These are phyloP conservation scores for Tenebrio molitor DNA, from an alignment of 1,140 invertebrate genomes.

Conservation along the genomic window DNA sequence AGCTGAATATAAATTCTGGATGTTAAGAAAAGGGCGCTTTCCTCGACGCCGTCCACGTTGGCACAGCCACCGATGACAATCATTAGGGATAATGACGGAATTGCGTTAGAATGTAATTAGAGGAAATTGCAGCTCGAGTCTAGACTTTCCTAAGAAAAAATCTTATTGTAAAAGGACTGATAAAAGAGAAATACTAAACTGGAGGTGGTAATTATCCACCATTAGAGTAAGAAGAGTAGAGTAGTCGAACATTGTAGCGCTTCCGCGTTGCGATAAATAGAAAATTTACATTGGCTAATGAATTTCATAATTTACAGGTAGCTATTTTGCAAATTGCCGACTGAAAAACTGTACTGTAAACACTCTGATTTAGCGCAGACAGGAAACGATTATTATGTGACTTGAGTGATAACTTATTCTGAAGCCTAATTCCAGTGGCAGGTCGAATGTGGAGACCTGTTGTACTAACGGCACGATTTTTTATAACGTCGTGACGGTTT, in stretches of 20 bases:
- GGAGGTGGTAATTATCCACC: too few species aligned
- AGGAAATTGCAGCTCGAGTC: too few species aligned
- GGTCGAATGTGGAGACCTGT: neutral
- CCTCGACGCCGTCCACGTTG: too few species aligned
- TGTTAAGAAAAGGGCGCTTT: conserved; percentile 16
- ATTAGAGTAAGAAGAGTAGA: too few species aligned
- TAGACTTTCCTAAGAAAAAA: too few species aligned
- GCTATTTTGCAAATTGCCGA: conserved; percentile 7
- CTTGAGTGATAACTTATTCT: conserved; percentile 11
- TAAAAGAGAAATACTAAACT: too few species aligned
- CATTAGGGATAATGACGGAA: too few species aligned
- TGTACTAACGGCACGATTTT: neutral
- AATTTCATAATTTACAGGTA: conserved; percentile 9
- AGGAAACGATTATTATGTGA: conserved; percentile 23
- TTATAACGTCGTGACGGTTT: too few species aligned
- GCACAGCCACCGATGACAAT: too few species aligned
- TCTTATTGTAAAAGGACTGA: too few species aligned
- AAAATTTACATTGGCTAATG: conserved; percentile 1
- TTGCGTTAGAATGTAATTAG: too few species aligned
- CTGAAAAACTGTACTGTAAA: conserved; percentile 6
- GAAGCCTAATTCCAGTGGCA: neutral
- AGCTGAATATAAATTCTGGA: too few species aligned
- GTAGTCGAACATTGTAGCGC: neutral
- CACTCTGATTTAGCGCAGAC: neutral
- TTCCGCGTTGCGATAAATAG: conserved; percentile 3